Conservation (phyloP, 1,140 invertebrate species). For the Eubasilissa regina region DNA sequence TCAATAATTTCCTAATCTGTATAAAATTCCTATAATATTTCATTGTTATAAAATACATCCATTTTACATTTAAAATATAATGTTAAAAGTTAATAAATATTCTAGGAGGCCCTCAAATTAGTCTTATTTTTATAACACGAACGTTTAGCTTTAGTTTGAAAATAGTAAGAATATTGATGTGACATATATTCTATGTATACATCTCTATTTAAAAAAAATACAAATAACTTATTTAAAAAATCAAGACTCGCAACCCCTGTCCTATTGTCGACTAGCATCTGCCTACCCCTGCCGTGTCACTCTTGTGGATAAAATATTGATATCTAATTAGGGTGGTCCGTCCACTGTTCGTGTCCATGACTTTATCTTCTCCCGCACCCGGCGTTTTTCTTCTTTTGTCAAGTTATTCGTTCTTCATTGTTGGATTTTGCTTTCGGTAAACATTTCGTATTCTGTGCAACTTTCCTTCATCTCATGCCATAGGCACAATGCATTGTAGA, state of each 20-base stretch:
- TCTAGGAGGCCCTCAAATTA: too few relatives aligned
- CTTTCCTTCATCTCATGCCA: conserved; percentile 12
- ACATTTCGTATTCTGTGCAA: conserved; percentile 36
- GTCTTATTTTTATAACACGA: too few relatives aligned
- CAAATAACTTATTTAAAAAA: too few relatives aligned
- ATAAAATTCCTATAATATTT: too few relatives aligned
- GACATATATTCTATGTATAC: too few relatives aligned
- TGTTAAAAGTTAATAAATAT: too few relatives aligned
- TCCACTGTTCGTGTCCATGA: conserved; percentile 42
- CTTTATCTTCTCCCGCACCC: conserved; percentile 49
- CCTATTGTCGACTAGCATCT: conserved; percentile 39
- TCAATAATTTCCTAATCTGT: too few relatives aligned
- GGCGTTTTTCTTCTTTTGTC: conserved; percentile 30
- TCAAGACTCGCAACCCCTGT: conserved; percentile 7
- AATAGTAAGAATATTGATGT: too few relatives aligned
- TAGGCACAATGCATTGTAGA: neutral
- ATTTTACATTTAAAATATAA: too few relatives aligned
- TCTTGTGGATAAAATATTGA: conserved; percentile 57
- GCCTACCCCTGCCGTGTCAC: conserved; percentile 50
- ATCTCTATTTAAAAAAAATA: too few relatives aligned
- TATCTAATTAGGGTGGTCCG: conserved; percentile 56
- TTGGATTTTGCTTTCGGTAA: conserved; percentile 33
- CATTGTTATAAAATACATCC: too few relatives aligned
- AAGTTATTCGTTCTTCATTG: neutral
- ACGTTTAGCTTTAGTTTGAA: too few relatives aligned